Evolutionary conservation across 2,113 vertebrate species (phyloP), one percentile per base, ranked within the genome.

Genomic region (Jaculus jaculus): DNA sequence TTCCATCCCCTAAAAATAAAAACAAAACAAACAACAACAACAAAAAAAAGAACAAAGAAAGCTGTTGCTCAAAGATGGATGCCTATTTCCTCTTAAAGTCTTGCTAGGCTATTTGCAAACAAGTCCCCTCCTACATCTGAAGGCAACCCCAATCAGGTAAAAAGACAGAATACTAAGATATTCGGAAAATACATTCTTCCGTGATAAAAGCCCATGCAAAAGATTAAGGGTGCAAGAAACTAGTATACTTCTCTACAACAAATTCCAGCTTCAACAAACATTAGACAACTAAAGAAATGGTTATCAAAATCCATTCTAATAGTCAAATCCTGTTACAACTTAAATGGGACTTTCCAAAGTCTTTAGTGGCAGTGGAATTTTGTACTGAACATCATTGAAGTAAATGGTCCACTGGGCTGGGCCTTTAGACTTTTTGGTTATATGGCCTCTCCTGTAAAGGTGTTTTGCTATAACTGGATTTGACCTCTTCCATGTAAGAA

Each of bases 401-500:
- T 97, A 96, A 97, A 96, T 94, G 95, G 94, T 97, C 94, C 96
- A 95, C 96, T 97, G 96, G 94, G 93, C 87, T 96, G 96, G 95
- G 96, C 96, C 96, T 97, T 97, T 96, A 94, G 94, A 96, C 85
- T 92, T 97, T 97, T 97, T 93, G 96, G 96, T 96, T 97, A 97
- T 96, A 97, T 97, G 96, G 96, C 90, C 96, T 97, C 96, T 96
- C 94, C 92, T 94, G 94, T 96, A 97, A 97, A 96, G 95, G 96
- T 96, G 96, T 97, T 97, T 97, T 96, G 96, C 96, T 96, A 96
- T 97, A 97, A 96, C 96, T 97, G 96, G 96, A 96, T 97, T 97
- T 97, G 96, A 96, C 95, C 96, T 97, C 96, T 95, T 97, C 96
- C 96, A 97, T 96, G 96, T 95, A 97, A 95, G 94, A 95, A 96